These are phyloP conservation scores for Euphonia xanthogaster DNA, from an alignment of 2,797 vertebrate genomes.

Conservation along the genomic window DNA sequence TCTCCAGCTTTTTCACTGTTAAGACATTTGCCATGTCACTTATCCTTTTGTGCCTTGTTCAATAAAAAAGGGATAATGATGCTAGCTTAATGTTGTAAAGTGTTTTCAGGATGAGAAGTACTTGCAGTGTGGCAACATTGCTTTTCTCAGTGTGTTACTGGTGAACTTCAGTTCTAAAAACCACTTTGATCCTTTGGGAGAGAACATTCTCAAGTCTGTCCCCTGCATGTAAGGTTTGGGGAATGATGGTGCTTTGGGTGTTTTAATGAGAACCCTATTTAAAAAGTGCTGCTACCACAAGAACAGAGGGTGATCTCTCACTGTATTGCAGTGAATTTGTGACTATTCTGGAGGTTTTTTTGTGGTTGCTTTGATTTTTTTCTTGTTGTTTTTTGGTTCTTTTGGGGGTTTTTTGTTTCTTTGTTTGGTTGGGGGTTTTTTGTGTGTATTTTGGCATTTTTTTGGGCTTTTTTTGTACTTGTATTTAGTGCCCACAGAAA, in stretches of 20 bases:
- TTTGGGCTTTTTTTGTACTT: background rate
- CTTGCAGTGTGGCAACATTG: background rate
- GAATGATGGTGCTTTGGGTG: background rate
- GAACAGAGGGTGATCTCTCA: background rate
- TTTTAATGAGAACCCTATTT: background rate
- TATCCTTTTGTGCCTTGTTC: background rate
- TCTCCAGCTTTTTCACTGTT: background rate
- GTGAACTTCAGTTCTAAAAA: background rate
- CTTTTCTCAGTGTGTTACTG: background rate
- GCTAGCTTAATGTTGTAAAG: background rate
- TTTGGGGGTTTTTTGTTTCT: background rate
- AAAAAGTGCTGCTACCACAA: background rate
- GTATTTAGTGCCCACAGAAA: background rate
- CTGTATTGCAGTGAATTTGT: background rate
- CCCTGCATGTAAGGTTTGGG: background rate
- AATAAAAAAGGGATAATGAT: background rate
- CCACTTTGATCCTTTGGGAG: background rate
- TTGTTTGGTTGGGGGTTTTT: background rate
- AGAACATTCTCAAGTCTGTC: background rate
- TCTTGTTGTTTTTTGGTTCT: background rate
- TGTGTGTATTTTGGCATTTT: background rate
- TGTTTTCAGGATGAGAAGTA: background rate
- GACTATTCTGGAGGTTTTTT: background rate
- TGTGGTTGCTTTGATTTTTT: background rate
- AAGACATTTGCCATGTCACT: background rate